Base-by-base conservation (phyloP, 1,140 invertebrate species). In the Cydia pomonella region DNA sequence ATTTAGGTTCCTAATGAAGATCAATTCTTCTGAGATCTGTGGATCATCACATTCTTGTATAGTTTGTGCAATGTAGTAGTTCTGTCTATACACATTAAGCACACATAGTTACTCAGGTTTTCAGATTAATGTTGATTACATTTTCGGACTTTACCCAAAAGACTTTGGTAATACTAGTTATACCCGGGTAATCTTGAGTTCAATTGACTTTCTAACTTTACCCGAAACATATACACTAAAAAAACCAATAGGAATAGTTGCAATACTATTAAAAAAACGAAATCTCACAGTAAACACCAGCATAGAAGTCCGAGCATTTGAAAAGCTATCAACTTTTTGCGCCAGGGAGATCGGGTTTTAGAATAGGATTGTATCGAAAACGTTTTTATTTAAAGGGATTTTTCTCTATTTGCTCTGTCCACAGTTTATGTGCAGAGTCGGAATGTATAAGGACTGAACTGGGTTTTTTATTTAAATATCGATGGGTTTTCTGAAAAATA, bases 281-380 rank as follows among this genome's bases (percentile, higher is more conserved):
- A 53, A 16, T 53, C 50, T 53, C n/a, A 7, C 50, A 50, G 50
- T 9, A 53, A 53, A 53, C 50, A 53, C 50, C 50, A 53, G 18
- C n/a, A 50, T 18, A 6, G 50, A n/a, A 53, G 5, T n/a, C 50
- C 16, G 12, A 53, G 50, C 50, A 13, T 18, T 18, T 53, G 50
- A 53, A 53, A 53, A 53, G 50, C 50, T 53, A 53, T 53, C 50
- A 53, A 21, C 50, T 53, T 53, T 53, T 53, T 53, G n/a, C 50
- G n/a, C n/a, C n/a, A 53, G 50, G 10, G n/a, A 53, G 50, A 53
- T 53, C n/a, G 50, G 50, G 44, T 18, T 53, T 53, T 53, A 18
- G 50, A 53, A 53, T 53, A 53, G n/a, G n/a, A 53, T n/a, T 50
- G 47, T 53, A 53, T 53, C 50, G 50, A 53, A 53, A 18, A 53